Evolutionary conservation across 1,140 invertebrate genomes (phyloP), one percentile per base, ranked within the genome.

Genomic region (Dendrolimus punctatus): DNA sequence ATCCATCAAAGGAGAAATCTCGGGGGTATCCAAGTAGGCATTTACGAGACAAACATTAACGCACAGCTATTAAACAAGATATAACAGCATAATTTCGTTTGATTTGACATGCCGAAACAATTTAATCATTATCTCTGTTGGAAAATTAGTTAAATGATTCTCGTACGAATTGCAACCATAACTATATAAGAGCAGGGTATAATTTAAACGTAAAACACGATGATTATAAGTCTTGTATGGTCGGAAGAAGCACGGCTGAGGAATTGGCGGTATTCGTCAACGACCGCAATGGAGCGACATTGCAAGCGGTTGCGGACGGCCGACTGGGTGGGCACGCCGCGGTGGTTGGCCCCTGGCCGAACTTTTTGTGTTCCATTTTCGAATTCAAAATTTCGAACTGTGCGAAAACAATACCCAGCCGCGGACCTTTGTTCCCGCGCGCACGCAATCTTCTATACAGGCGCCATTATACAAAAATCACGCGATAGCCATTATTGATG

Each of bases 31-130:
- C 67, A 73, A 62, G 57, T 50, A 58, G 70, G 72, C 68, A 80
- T 80, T 69, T 68, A 72, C 59, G 63, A 72, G 58, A 73, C 71
- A 71, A 68, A 76, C 64, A 78, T 71, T 77, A 80, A 66, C 58
- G 66, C 65, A 72, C 68, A 64, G 73, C 78, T 76, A 79, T 82
- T 82, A 80, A 82, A 82, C 78, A 76, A 83, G 78, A 80, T 82
- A 81, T 85, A 85, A 85, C 80, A 82, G 76, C 80, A 84, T 85
- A 82, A 85, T 85, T 85, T 84, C 76, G 76, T 85, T 84, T 85
- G 80, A 84, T 83, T 80, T 79, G 79, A 85, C 74, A 85, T 82
- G 77, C 82, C 82, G 82, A 82, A 85, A 83, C 78, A 83, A 85
- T 85, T 83, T 83, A 79, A 85, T 84, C 79, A 85, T 84, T 83